Evolutionary conservation across 2,113 vertebrate species (phyloP), one percentile per base, ranked within the genome.

Genomic region (Hypocryptadius cinnamomeus): DNA sequence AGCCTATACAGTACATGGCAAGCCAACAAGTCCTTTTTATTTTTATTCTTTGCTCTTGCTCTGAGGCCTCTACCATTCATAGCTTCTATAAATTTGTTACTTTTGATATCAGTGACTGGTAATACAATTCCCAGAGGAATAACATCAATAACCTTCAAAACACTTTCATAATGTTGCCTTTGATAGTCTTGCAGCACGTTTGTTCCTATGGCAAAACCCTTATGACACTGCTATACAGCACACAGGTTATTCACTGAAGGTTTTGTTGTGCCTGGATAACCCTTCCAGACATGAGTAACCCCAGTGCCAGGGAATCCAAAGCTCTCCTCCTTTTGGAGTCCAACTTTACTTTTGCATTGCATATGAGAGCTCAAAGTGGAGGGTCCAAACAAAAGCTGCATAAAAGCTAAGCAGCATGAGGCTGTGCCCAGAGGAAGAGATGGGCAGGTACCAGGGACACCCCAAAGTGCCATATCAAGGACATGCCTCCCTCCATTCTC

Each of bases 1-100:
- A 90, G 73, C 66, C 72, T 63, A 8, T 60, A 35, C 0, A 8
- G 35, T 40, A 74, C 39, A 1, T 5, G 48, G 90, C 76, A 70
- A 94, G 81, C 78, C 72, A 91, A 70, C 9, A 39, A 90, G 74
- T 54, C 66, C 59, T 90, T 86, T 90, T 91, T 10, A 59, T 86
- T 87, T 90, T 61, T 59, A 77, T 60, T 91, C 73, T 64, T 27
- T 81, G 92, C 93, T 93, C 78, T 92, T 83, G 61, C 92, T 93
- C 93, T 2, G 10, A 89, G 87, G 86, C 85, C 20, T 77, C 35
- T 94, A 94, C 93, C 96, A 87, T 97, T 97, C 94, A 95, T 37
- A 89, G 89, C 81, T 92, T 93, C 96, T 94, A 90, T 89, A 96
- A 96, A 97, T 97, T 92, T 95, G 96, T 97, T 95, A 89, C 96